phyloP scores from a whole-genome alignment of 1,140 invertebrate species.

The Danaus melanippus region DNA sequence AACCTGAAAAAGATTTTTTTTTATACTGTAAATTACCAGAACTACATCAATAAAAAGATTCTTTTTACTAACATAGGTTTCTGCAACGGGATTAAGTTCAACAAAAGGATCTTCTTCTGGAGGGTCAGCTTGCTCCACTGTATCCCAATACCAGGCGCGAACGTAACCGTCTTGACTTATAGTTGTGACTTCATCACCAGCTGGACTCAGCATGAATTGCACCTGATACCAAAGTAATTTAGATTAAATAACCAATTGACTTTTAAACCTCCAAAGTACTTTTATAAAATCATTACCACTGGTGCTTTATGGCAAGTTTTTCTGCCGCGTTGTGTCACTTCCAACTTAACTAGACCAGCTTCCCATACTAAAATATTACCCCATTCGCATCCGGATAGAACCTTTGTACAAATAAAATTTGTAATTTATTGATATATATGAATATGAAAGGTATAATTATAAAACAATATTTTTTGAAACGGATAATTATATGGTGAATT shows the following conservation, averaged over 20 bases:
- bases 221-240: constrained; percentile 27
- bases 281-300: constrained; percentile 72
- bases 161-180: constrained; percentile 86
- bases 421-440: no score
- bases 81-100: constrained; percentile 88
- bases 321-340: constrained; percentile 79
- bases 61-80: constrained; percentile 62
- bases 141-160: constrained; percentile 90
- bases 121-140: constrained; percentile 85
- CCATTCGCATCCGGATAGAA: constrained; percentile 89
- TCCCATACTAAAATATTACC: constrained; percentile 94
- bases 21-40: not conserved
- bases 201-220: constrained; percentile 58
- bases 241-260: not conserved
- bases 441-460: no score
- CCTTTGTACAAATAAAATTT: constrained; percentile 45
- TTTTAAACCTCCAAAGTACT: not conserved
- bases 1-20: constrained; percentile 63
- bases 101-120: constrained; percentile 83
- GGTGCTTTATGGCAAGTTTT: constrained; percentile 82
- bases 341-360: constrained; percentile 86
- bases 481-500: no score
- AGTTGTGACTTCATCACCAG: constrained; percentile 73
- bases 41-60: not conserved
- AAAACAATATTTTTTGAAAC: no score